phyloP scores from a whole-genome alignment of 2,797 vertebrate genomes.

The Glyptemys insculpta region DNA sequence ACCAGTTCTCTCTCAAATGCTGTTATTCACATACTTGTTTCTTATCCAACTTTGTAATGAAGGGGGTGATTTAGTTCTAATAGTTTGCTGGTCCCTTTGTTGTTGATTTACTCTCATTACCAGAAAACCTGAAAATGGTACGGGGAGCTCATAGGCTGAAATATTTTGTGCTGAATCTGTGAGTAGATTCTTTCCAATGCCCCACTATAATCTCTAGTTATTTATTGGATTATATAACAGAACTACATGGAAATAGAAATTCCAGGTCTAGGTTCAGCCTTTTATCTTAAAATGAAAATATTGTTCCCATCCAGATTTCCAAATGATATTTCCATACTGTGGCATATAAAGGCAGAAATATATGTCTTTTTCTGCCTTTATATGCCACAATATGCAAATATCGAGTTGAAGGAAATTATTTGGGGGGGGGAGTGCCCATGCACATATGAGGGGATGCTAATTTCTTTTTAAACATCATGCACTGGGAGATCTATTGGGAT shows the following conservation, averaged over 20 bases:
- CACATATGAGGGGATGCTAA: not conserved
- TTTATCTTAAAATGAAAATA: not conserved
- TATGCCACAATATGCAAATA: not conserved
- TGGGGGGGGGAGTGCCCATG: not conserved
- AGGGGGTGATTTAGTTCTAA: not conserved
- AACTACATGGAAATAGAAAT: not conserved
- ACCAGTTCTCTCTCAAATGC: not conserved
- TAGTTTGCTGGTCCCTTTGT: not conserved
- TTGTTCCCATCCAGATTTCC: not conserved
- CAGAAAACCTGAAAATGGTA: not conserved
- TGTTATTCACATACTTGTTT: not conserved
- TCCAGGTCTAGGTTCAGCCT: not conserved
- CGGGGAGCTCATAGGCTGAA: not conserved
- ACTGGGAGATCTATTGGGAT: not conserved
- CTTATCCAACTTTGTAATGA: not conserved
- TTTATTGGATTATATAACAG: not conserved
- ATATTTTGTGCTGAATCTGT: not conserved
- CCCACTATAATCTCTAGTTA: not conserved
- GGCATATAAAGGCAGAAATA: not conserved
- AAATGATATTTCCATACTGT: not conserved
- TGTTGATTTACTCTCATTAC: not conserved
- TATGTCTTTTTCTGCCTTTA: not conserved
- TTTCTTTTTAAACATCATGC: not conserved
- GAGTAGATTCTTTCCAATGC: not conserved
- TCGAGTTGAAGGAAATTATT: not conserved